Base-by-base conservation (phyloP, 30 jellyfish, hydroid and myxozoan species). In the Aurelia sp. region DNA sequence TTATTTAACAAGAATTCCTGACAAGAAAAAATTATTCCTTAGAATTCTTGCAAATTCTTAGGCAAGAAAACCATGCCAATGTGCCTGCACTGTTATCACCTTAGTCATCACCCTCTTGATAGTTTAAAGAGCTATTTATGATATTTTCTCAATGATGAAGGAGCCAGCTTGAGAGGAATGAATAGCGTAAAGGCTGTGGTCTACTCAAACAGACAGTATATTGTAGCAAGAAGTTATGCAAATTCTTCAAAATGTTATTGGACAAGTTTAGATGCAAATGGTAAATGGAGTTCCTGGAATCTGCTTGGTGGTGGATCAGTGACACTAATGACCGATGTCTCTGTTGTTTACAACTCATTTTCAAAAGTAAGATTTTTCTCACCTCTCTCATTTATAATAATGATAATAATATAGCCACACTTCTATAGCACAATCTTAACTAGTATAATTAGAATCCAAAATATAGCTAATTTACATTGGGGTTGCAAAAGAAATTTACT, bases 331-430 rank as follows among this genome's bases (percentile, higher is more conserved):
- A 92, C 97, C 22, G 98, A 92, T 87, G 98, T 81, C 3, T 90
- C 97, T 21, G 79, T 92, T 21, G 92, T 51, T 23, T 88, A 77
- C 79, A 92, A 92, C 67, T 77, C 97, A 13, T 92, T 92, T 78
- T 89, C 98, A 22, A 73, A 92, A 85, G 98, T 92, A 81, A 33
- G 68, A 15, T 40, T n/a, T 15, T 62, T 11, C 12, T 40, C 27
- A 20, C 60, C 3, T 19, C 59, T n/a, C 40, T 12, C 16, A 19
- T 15, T 52, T 76, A 4, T 18, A 58, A n/a, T n/a, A n/a, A n/a
- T n/a, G n/a, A n/a, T n/a, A n/a, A n/a, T n/a, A n/a, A n/a, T n/a
- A n/a, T n/a, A n/a, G n/a, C n/a, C n/a, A n/a, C n/a, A n/a, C n/a
- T n/a, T n/a, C n/a, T n/a, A n/a, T n/a, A n/a, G n/a, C n/a, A n/a